Evolutionary conservation across 2,113 vertebrate species (phyloP).

Genomic region (Dasyurus viverrinus): DNA sequence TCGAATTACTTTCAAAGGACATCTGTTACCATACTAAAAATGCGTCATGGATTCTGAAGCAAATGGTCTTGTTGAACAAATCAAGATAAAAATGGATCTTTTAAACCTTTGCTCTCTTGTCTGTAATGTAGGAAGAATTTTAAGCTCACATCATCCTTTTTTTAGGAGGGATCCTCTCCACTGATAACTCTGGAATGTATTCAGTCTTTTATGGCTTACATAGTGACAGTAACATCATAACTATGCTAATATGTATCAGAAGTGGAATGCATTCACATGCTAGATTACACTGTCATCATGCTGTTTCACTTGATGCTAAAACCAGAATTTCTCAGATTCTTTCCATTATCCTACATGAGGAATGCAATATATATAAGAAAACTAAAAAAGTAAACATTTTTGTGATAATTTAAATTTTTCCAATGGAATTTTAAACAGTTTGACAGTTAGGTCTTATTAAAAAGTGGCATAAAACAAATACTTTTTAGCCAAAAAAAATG

Average conservation of each 20-base stretch:
- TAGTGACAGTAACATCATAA: background rate
- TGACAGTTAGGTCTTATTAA: slow-evolving; percentile 59
- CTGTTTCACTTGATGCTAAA: slow-evolving; percentile 62
- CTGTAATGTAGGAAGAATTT: slow-evolving; percentile 23
- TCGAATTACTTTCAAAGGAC: slow-evolving; percentile 20
- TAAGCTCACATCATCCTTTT: slow-evolving; percentile 5
- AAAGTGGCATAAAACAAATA: slow-evolving; percentile 64
- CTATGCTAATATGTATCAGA: slow-evolving; percentile 39
- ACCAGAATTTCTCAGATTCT: slow-evolving; percentile 76
- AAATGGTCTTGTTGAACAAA: slow-evolving; percentile 51
- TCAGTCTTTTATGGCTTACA: background rate
- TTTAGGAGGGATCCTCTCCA: slow-evolving; percentile 47
- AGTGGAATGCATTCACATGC: slow-evolving; percentile 52
- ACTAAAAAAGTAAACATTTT: slow-evolving; percentile 70
- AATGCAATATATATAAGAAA: slow-evolving; percentile 64
- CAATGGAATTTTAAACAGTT: slow-evolving; percentile 76
- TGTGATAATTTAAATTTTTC: slow-evolving; percentile 63
- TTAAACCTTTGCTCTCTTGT: background rate
- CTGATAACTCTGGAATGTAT: background rate
- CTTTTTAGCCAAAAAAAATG: slow-evolving; percentile 42
- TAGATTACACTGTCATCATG: slow-evolving; percentile 62
- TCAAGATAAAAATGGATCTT: slow-evolving; percentile 24
- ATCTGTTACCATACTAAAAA: no score
- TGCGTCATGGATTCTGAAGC: background rate
- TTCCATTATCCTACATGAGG: slow-evolving; percentile 70